These are phyloP conservation scores for Otocyon megalotis DNA, from an alignment of 2,113 vertebrate species.

Conservation along the genomic window DNA sequence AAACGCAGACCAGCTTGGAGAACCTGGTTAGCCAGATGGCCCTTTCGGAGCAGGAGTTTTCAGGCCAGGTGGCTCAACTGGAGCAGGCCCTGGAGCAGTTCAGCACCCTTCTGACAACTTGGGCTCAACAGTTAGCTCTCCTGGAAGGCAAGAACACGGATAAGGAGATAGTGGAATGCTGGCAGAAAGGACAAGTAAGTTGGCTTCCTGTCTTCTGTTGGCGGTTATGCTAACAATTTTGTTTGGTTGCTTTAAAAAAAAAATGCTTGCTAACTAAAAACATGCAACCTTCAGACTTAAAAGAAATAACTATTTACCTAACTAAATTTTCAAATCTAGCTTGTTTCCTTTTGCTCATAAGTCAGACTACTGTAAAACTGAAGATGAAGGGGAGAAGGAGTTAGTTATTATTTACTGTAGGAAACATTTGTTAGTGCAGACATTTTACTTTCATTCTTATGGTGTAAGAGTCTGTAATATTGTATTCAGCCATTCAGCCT, in stretches of 20 bases:
- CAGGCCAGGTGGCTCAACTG: slow-evolving; percentile 87
- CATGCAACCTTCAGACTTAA: background rate
- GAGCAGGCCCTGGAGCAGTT: slow-evolving; percentile 91
- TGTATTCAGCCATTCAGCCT: background rate
- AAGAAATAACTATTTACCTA: background rate
- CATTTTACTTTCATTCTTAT: background rate
- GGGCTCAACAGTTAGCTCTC: slow-evolving; percentile 88
- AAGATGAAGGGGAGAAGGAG: background rate
- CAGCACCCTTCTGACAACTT: slow-evolving; percentile 87
- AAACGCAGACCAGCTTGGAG: slow-evolving; percentile 89
- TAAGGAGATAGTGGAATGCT: slow-evolving; percentile 91
- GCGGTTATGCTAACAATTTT: background rate
- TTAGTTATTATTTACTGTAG: background rate
- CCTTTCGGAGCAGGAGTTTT: slow-evolving; percentile 93
- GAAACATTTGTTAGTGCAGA: background rate
- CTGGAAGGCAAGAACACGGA: slow-evolving; percentile 92
- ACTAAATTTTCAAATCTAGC: background rate
- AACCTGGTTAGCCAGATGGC: slow-evolving; percentile 89
- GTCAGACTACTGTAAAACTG: background rate
- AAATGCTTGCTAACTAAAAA: background rate
- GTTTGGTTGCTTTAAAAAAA: background rate
- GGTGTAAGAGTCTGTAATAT: background rate
- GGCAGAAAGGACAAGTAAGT: slow-evolving; percentile 93
- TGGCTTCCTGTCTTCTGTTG: slow-evolving; percentile 50
- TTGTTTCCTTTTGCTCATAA: background rate